A percentile compares a stretch with the other conserved stretches of the same genome.
Conservation (phyloP, 2,113 vertebrate genomes). For the Dasyurus viverrinus region DNA sequence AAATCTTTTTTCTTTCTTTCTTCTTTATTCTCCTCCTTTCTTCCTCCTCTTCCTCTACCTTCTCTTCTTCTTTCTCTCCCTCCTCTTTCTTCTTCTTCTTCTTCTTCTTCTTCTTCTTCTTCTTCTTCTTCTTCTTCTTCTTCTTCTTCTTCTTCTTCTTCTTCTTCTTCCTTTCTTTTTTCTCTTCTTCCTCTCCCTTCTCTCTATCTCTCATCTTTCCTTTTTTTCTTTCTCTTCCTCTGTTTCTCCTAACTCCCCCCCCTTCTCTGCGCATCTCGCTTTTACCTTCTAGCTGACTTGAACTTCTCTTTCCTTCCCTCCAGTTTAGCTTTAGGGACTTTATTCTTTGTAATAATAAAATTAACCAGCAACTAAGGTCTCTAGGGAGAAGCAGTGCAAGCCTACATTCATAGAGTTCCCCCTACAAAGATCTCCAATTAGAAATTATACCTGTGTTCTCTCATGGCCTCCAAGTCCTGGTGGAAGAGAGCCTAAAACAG, state of each 20-base stretch:
- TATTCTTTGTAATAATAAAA: constrained; percentile 12
- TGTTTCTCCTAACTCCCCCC: not conserved
- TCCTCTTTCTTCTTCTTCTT: accelerated
- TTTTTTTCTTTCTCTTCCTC: not conserved
- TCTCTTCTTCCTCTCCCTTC: too few relatives aligned
- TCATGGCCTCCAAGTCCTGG: not conserved
- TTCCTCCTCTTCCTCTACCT: not conserved
- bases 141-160: too few relatives aligned
- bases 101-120: too few relatives aligned
- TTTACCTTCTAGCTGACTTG: not conserved
- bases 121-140: not conserved
- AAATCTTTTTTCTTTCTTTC: not conserved
- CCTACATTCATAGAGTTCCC: not conserved
- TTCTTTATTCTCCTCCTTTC: too few relatives aligned
- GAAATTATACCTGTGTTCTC: not conserved
- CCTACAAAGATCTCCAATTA: not conserved
- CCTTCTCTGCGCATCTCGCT: not conserved
- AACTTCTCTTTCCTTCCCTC: not conserved
- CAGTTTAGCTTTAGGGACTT: constrained; percentile 9
- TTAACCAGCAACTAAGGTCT: not conserved
- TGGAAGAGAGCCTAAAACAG: constrained; percentile 4
- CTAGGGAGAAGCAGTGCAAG: not conserved
- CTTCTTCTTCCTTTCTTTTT: too few relatives aligned
- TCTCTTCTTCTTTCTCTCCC: too few relatives aligned
- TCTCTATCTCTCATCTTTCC: not conserved